Evolutionary conservation across 2,888 invertebrate genomes (phyloP).

Genomic region (Aporophyla lueneburgensis): DNA sequence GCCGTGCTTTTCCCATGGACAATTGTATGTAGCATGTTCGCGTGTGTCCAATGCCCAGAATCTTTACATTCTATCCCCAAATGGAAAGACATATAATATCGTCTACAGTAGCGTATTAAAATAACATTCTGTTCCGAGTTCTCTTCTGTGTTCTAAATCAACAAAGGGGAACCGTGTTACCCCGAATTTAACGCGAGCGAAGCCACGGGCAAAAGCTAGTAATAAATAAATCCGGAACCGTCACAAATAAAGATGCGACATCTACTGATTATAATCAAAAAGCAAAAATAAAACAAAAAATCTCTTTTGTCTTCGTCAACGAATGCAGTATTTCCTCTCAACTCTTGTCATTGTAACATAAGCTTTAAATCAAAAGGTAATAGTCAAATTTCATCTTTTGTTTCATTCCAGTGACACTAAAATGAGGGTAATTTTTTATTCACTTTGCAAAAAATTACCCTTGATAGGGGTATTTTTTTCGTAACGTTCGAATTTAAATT

Average conservation of each 20-base stretch:
- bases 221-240: slow-evolving; percentile 52
- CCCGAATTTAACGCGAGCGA: no score
- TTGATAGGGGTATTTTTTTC: slow-evolving; percentile 72
- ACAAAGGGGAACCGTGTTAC: no score
- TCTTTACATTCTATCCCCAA: no score
- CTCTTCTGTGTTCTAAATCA: no score
- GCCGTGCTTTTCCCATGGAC: no score
- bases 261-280: slow-evolving; percentile 78
- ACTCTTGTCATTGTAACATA: slow-evolving; percentile 79
- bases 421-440: slow-evolving; percentile 75
- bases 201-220: no score
- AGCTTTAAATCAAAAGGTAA: slow-evolving; percentile 86
- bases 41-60: no score
- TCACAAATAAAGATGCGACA: slow-evolving; percentile 54
- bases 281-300: slow-evolving; percentile 75
- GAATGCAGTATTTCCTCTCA: slow-evolving; percentile 75
- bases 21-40: no score
- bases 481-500: slow-evolving; percentile 85
- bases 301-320: slow-evolving; percentile 73
- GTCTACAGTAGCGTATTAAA: no score
- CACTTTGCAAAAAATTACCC: slow-evolving; percentile 65
- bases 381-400: slow-evolving; percentile 87
- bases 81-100: no score
- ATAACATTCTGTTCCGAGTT: no score
- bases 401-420: slow-evolving; percentile 84